Percentiles rank a stretch among this genome's conserved stretches.
Conservation (phyloP, 2,797 vertebrate species). For the Streptopelia turtur region DNA sequence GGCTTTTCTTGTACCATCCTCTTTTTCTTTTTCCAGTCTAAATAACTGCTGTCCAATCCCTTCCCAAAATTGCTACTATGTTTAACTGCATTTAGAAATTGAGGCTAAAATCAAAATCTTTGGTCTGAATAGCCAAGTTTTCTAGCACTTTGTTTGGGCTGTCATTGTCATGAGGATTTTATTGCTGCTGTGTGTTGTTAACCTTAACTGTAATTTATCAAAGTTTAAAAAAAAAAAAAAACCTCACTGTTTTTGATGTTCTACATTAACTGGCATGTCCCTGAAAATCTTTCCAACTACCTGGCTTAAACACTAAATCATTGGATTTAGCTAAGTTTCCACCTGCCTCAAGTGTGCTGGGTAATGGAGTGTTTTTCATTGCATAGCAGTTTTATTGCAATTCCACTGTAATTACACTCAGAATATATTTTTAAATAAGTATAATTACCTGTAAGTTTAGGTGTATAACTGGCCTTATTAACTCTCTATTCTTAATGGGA, state of each 20-base stretch:
- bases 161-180: background rate
- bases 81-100: background rate
- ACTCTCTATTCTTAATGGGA: background rate
- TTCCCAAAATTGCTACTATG: background rate
- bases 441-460: constrained; percentile 30
- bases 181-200: background rate
- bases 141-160: background rate
- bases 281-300: background rate
- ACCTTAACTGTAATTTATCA: background rate
- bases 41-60: background rate
- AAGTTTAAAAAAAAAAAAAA: background rate
- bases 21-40: background rate
- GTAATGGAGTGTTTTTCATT: background rate
- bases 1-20: background rate
- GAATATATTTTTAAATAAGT: background rate
- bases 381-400: background rate
- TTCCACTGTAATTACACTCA: constrained; percentile 24
- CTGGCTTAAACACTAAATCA: background rate
- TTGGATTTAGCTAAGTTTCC: background rate
- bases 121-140: background rate
- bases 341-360: background rate
- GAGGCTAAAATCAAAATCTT: background rate
- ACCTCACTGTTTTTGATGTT: background rate
- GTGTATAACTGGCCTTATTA: background rate
- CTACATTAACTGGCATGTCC: background rate